phyloP scores from a whole-genome alignment of 2,797 vertebrate genomes.

The Babyrousa celebensis region DNA sequence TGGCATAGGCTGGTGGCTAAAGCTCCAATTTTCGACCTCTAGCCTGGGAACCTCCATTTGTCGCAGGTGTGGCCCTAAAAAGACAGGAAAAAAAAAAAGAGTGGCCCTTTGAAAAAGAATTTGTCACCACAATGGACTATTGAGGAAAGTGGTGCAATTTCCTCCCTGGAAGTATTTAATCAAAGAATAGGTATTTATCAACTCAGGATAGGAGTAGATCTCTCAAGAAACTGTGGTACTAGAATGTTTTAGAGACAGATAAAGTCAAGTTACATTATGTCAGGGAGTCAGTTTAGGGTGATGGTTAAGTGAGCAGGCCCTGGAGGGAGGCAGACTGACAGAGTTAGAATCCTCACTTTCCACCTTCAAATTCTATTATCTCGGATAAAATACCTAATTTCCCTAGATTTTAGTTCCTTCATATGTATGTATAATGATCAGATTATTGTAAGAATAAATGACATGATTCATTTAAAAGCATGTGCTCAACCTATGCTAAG shows the following conservation, averaged over 20 bases:
- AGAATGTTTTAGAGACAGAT: neutral
- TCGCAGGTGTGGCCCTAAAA: too few relatives aligned
- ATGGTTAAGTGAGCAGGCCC: neutral
- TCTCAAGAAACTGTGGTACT: conserved; percentile 11
- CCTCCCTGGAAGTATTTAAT: neutral
- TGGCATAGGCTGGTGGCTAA: too few relatives aligned
- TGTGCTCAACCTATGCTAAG: neutral
- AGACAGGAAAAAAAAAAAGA: too few relatives aligned
- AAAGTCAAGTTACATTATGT: neutral
- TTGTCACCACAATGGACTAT: neutral
- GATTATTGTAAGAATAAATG: conserved; percentile 4
- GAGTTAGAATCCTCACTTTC: neutral
- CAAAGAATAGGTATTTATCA: conserved; percentile 8
- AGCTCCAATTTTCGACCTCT: too few relatives aligned
- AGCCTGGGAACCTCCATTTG: too few relatives aligned
- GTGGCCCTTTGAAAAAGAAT: neutral
- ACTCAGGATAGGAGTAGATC: neutral
- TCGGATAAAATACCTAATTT: neutral
- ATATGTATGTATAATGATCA: neutral
- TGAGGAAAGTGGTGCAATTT: neutral
- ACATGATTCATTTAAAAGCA: neutral
- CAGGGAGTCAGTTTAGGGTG: neutral
- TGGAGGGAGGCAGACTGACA: neutral
- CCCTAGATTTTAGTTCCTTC: neutral
- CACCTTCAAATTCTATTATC: neutral